These are phyloP conservation scores for Meliscaeva auricollis DNA, from an alignment of 2,888 invertebrate species.

Conservation along the genomic window DNA sequence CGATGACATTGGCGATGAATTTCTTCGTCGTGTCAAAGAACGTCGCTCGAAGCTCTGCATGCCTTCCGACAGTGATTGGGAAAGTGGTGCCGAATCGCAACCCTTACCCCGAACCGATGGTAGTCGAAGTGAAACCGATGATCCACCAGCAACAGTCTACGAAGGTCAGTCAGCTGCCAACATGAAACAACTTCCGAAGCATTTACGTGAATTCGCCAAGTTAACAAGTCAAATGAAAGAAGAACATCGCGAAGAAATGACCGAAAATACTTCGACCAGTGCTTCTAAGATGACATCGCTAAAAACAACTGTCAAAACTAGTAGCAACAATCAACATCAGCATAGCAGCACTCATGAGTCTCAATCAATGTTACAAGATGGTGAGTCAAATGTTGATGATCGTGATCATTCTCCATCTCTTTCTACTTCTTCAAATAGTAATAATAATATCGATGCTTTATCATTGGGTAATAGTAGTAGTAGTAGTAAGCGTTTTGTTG, in stretches of 20 bases:
- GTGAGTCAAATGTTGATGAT: slow-evolving; percentile 83
- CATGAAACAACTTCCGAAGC: slow-evolving; percentile 88
- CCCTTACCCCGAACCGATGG: slow-evolving; percentile 82
- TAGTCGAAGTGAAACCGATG: slow-evolving; percentile 78
- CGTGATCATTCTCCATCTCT: slow-evolving; percentile 52
- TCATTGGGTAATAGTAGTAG: slow-evolving; percentile 78
- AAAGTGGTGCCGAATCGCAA: slow-evolving; percentile 85
- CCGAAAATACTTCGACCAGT: slow-evolving; percentile 80
- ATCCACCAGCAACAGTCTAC: slow-evolving; percentile 87
- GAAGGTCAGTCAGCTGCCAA: slow-evolving; percentile 87
- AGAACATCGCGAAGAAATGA: slow-evolving; percentile 79
- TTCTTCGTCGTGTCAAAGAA: slow-evolving; percentile 90
- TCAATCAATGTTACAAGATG: slow-evolving; percentile 82
- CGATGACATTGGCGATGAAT: slow-evolving; percentile 88
- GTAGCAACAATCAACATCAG: slow-evolving; percentile 12
- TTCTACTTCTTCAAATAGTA: slow-evolving; percentile 60
- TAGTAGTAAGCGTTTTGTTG: slow-evolving; percentile 83
- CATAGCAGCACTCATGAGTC: slow-evolving; percentile 6
- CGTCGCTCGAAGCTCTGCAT: slow-evolving; percentile 89
- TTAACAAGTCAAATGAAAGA: slow-evolving; percentile 82
- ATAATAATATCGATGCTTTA: slow-evolving; percentile 59
- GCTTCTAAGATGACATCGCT: slow-evolving; percentile 81
- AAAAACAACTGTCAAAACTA: slow-evolving; percentile 81
- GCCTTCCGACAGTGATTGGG: slow-evolving; percentile 87
- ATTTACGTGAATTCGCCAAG: slow-evolving; percentile 91